Evolutionary conservation across 2,113 vertebrate genomes (phyloP).

Genomic region (Rhegmatorhina hoffmannsi): DNA sequence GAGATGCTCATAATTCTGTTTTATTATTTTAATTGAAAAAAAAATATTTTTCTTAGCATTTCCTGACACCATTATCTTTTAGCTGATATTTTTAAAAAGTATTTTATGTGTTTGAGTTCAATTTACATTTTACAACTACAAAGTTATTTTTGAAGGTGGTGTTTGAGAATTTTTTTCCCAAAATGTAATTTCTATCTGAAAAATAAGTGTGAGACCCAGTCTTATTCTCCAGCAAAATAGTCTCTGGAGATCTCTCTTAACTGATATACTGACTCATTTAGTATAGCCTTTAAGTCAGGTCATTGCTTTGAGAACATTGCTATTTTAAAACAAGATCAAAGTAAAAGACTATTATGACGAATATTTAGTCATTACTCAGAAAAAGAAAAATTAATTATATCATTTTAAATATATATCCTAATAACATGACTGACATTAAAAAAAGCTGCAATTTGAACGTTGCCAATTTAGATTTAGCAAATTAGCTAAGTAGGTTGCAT

Average conservation of each 20-base stretch:
- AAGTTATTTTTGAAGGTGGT: background rate
- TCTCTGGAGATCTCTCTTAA: background rate
- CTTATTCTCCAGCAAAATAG: background rate
- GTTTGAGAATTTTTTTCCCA: background rate
- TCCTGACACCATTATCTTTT: conserved; percentile 16
- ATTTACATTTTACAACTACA: background rate
- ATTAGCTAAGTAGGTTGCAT: conserved; percentile 64
- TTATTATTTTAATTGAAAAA: conserved; percentile 19
- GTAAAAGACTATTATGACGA: background rate
- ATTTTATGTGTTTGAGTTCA: background rate
- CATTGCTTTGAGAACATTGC: background rate
- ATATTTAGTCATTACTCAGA: conserved; percentile 29
- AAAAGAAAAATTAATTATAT: conserved; percentile 12
- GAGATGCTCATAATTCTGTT: background rate
- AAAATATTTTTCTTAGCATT: conserved; percentile 20
- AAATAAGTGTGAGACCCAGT: background rate
- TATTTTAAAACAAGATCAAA: conserved; percentile 44
- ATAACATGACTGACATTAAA: conserved; percentile 26
- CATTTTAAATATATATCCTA: conserved; percentile 41
- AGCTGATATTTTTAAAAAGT: background rate
- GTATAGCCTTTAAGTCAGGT: conserved; percentile 16
- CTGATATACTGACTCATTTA: background rate
- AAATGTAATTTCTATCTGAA: background rate
- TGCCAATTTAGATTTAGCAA: conserved; percentile 65
- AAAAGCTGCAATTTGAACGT: conserved; percentile 27